These are phyloP conservation scores for Lutjanus argentimaculatus DNA, from an alignment of 2,797 vertebrate species.

Conservation along the genomic window DNA sequence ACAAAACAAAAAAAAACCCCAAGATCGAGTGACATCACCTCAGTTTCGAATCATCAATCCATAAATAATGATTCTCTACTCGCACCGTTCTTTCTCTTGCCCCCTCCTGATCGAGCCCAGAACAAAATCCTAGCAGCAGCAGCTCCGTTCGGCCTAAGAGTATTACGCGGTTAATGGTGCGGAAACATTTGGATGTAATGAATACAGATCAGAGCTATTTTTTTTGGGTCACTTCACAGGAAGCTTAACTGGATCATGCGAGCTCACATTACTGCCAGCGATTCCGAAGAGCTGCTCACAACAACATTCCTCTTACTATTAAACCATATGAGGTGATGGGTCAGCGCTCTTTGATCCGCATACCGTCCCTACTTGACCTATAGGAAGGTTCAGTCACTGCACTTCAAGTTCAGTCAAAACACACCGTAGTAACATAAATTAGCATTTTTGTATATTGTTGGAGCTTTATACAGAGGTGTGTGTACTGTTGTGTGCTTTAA, in stretches of 20 bases:
- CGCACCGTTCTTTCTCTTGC: constrained; percentile 12
- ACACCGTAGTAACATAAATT: not conserved
- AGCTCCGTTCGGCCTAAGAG: constrained; percentile 67
- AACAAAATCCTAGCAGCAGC: constrained; percentile 62
- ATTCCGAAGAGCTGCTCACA: constrained; percentile 67
- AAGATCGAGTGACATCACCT: constrained; percentile 53
- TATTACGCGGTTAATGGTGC: constrained; percentile 80
- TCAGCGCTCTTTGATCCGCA: constrained; percentile 58
- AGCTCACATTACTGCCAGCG: constrained; percentile 70
- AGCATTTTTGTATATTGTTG: not conserved
- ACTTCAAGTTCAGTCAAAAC: constrained; percentile 56
- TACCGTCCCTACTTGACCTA: constrained; percentile 54
- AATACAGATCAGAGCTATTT: constrained; percentile 79
- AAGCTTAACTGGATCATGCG: constrained; percentile 76
- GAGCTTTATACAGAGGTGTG: constrained; percentile 4
- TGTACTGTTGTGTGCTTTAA: not conserved
- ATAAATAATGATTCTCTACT: constrained; percentile 66
- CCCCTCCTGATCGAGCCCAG: constrained; percentile 45
- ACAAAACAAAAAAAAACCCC: no score
- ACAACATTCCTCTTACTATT: constrained; percentile 66
- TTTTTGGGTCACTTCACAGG: constrained; percentile 80
- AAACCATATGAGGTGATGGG: constrained; percentile 62
- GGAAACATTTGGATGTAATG: constrained; percentile 83
- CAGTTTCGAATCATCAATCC: constrained; percentile 53
- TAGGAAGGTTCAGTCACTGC: constrained; percentile 41